Base-by-base conservation (phyloP, 2,113 vertebrate species). In the Gymnocephalus cernua region DNA sequence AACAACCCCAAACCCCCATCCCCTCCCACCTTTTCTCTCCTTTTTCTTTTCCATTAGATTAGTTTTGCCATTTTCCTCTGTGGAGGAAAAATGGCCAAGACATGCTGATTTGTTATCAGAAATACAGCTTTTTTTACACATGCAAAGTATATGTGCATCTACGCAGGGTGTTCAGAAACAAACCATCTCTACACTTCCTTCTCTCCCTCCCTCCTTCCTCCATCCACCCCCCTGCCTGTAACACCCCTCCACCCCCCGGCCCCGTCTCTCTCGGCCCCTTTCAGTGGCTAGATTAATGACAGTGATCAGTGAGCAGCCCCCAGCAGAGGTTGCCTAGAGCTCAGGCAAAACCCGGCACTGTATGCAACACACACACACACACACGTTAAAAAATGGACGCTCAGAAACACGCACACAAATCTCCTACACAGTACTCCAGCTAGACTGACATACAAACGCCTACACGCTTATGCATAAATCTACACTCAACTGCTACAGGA, bases 221-320 rank as follows among this genome's bases (percentile, higher is more conserved):
- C 67, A 51, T 74, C 71, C 74, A 76, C 59, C 81, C 65, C 65
- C 65, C 70, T 78, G 67, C 87, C 80, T 72, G 63, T 51, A 78
- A 58, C 80, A 64, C 57, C 58, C 44, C 80, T 54, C 80, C 77
- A 35, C 65, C 62, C 72, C 29, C 82, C 58, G 67, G 71, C 71
- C 80, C 82, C 72, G 75, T 89, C 87, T 89, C 86, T 80, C 80
- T 72, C 27, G 74, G 80, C 82, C 90, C 83, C 93, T 93, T 93
- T 94, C 95, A 96, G 90, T 59, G 70, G 89, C 79, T 84, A 95
- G 95, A 96, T 96, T 95, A 95, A 96, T 95, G 94, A 89, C 93
- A 94, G 90, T 94, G 94, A 95, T 96, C 92, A 94, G 88, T 83
- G 85, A 91, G 90, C 92, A 93, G 87, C 93, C 91, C 90, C 90